A percentile compares a stretch with the other conserved stretches of the same genome.
These are phyloP conservation scores for Alligator sinensis DNA, from an alignment of 2,113 vertebrate genomes.

Conservation along the genomic window DNA sequence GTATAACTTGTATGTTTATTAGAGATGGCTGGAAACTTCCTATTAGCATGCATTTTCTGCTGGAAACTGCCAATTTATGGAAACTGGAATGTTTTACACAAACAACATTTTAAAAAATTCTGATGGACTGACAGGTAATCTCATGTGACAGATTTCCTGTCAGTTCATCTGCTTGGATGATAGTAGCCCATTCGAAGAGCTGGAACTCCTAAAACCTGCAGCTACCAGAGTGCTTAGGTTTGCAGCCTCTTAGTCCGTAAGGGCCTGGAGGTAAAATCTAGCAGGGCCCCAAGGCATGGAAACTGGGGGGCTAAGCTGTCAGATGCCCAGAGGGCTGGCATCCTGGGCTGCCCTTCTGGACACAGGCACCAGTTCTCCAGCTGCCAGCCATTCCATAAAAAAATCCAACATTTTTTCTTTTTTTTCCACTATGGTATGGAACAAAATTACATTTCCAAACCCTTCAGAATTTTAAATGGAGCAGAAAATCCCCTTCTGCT, in stretches of 20 bases:
- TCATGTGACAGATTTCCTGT: not conserved
- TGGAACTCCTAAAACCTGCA: no score
- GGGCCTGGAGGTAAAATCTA: no score
- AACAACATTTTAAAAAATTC: not conserved
- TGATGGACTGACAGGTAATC: not conserved
- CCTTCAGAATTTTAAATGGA: not conserved
- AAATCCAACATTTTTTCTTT: not conserved
- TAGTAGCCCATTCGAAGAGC: no score
- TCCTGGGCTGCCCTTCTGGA: no score
- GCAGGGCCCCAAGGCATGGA: no score
- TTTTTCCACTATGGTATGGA: not conserved
- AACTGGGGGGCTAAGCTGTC: no score
- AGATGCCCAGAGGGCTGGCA: no score
- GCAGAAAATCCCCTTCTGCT: not conserved
- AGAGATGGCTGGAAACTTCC: not conserved
- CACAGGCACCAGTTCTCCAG: no score
- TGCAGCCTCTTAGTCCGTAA: no score
- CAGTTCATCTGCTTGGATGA: not conserved
- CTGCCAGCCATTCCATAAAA: no score
- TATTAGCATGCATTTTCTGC: not conserved
- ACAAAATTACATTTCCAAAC: not conserved
- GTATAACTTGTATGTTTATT: not conserved
- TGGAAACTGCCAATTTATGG: not conserved
- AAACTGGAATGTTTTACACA: not conserved
- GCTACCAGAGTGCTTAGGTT: no score